Evolutionary conservation across 2,113 vertebrate species (phyloP).

Genomic region (Scalopus aquaticus): DNA sequence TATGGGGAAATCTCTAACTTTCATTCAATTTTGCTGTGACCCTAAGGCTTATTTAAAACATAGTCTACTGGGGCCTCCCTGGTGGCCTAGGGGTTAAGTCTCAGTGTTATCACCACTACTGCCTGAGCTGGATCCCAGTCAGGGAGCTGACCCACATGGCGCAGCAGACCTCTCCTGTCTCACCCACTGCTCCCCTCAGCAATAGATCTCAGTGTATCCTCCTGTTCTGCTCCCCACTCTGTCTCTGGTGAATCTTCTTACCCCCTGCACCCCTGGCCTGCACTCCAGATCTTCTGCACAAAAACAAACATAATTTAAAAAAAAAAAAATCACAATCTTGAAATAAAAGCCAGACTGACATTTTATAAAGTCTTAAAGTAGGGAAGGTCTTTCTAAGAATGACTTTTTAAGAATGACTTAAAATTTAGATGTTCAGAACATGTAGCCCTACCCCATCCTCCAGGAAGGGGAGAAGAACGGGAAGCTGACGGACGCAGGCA

Average conservation of each 20-base stretch:
- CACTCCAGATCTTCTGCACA: too few species aligned
- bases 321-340: neutral
- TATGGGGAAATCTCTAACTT: neutral
- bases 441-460: neutral
- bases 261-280: too few species aligned
- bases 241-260: too few species aligned
- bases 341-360: neutral
- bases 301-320: too few species aligned
- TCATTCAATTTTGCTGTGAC: neutral
- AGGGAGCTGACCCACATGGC: too few species aligned
- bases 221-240: too few species aligned
- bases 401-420: slow-evolving; percentile 16
- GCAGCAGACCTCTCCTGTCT: too few species aligned
- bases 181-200: too few species aligned
- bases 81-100: too few species aligned
- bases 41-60: neutral
- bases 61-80: neutral
- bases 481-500: neutral
- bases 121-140: too few species aligned
- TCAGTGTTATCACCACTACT: too few species aligned
- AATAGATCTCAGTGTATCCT: too few species aligned
- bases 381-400: neutral
- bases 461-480: neutral
- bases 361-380: slow-evolving; percentile 35
- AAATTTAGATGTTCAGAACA: neutral